Conservation (phyloP, 2,888 invertebrate species). For the Sphaerophoria taeniata region DNA sequence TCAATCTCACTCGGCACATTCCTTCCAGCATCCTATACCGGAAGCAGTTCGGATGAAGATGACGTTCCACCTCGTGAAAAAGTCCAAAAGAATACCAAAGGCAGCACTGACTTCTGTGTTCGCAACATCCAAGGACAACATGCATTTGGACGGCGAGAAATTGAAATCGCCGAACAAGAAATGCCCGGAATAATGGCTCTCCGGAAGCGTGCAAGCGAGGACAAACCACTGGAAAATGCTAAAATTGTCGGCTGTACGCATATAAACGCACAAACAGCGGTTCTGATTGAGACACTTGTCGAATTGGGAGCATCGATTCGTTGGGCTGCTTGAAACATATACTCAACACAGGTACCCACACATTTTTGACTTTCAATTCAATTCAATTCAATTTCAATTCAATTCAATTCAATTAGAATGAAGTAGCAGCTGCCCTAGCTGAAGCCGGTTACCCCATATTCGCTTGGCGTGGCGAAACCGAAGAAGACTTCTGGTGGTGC, state of each 20-base stretch:
- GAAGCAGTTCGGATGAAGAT: slow-evolving; percentile 96
- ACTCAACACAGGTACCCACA: slow-evolving; percentile 95
- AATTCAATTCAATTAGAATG: slow-evolving; percentile 94
- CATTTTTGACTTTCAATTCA: not conserved
- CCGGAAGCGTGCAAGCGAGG: slow-evolving; percentile 94
- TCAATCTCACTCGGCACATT: not conserved
- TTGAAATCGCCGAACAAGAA: slow-evolving; percentile 99
- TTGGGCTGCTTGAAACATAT: slow-evolving; percentile 99
- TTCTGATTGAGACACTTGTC: slow-evolving; percentile 94
- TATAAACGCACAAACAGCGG: slow-evolving; percentile 99
- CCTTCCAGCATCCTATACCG: slow-evolving; percentile 86
- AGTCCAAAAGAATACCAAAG: slow-evolving; percentile 92
- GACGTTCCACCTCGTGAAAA: slow-evolving; percentile 97
- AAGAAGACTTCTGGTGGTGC: slow-evolving; percentile 99
- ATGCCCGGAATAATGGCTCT: slow-evolving; percentile 99
- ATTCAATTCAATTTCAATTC: too few relatives aligned
- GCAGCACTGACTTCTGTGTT: slow-evolving; percentile 96
- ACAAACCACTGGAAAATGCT: slow-evolving; percentile 97
- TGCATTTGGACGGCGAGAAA: slow-evolving; percentile 97
- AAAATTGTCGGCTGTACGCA: slow-evolving; percentile 99
- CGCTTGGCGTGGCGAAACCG: slow-evolving; percentile 98
- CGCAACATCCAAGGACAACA: slow-evolving; percentile 93
- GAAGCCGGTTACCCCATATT: slow-evolving; percentile 95
- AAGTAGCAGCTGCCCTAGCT: slow-evolving; percentile 97
- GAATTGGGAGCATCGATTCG: slow-evolving; percentile 95